Percentiles rank a stretch among this genome's conserved stretches.
Conservation (phyloP, 37 sponge, comb jelly and placozoan species). For the Beroe ovata region DNA sequence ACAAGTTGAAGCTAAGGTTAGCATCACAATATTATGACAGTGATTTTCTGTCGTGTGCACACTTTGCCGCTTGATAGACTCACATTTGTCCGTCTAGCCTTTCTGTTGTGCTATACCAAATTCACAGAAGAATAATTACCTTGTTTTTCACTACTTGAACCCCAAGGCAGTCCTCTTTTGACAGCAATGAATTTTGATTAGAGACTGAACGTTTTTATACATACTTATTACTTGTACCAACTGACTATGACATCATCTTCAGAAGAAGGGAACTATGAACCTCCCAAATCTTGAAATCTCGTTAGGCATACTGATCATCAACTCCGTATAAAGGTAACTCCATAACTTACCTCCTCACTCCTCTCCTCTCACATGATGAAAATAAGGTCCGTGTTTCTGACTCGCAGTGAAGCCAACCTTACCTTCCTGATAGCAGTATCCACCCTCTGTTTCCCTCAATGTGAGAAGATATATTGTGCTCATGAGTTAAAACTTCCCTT, state of each 20-base stretch:
- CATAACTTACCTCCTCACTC: too few relatives aligned
- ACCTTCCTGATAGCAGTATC: slow-evolving; percentile 28
- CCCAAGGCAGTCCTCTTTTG: slow-evolving; percentile 45
- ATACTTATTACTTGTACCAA: neutral
- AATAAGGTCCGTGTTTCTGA: slow-evolving; percentile 67
- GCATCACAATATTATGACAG: too few relatives aligned
- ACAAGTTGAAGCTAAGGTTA: too few relatives aligned
- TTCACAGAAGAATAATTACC: slow-evolving; percentile 34
- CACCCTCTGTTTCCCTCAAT: too few relatives aligned
- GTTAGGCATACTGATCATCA: too few relatives aligned
- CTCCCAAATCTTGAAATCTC: too few relatives aligned
- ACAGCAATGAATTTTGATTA: neutral
- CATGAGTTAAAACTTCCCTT: neutral
- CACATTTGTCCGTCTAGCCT: slow-evolving; percentile 1
- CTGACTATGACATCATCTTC: too few relatives aligned
- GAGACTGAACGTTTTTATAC: neutral
- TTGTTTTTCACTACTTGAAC: neutral
- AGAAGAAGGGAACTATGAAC: too few relatives aligned
- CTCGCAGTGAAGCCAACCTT: slow-evolving; percentile 38
- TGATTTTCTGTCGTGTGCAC: neutral
- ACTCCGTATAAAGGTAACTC: too few relatives aligned
- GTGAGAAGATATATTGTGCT: too few relatives aligned
- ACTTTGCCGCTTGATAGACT: neutral
- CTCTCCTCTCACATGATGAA: slow-evolving; percentile 7
- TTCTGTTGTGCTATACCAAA: slow-evolving; percentile 19